A percentile compares a stretch with the other conserved stretches of the same genome.
phyloP scores from a whole-genome alignment of 2,113 vertebrate species.

The Pica pica region DNA sequence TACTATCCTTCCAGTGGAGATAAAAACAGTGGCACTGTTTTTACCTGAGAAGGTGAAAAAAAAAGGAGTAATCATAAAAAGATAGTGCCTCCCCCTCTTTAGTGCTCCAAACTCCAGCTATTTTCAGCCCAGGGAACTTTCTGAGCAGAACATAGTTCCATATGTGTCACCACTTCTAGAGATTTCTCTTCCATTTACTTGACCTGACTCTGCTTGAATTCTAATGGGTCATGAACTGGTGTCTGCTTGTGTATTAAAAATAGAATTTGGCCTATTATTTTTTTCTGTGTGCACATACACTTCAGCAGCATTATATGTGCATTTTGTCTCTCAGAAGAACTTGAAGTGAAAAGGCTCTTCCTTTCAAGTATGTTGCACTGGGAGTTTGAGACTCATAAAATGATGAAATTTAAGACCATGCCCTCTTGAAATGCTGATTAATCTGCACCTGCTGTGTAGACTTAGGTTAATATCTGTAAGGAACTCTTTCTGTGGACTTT shows the following conservation, averaged over 20 bases:
- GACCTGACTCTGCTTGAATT: neutral
- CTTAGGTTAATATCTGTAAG: neutral
- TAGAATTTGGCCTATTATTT: slow-evolving; percentile 4
- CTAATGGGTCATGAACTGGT: neutral
- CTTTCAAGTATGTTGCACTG: neutral
- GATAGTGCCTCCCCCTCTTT: rapidly evolving
- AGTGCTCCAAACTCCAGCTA: neutral
- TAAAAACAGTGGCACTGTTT: neutral
- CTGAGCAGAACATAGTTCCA: neutral
- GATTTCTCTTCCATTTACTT: neutral
- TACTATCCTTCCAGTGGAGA: neutral
- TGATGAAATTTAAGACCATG: neutral
- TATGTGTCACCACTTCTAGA: neutral
- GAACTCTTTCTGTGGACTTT: neutral
- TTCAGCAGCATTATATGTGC: neutral
- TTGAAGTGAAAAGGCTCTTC: neutral
- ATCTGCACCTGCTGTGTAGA: neutral
- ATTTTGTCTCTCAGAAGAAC: neutral
- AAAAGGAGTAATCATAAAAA: neutral
- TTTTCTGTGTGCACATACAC: neutral
- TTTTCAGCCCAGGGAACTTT: neutral
- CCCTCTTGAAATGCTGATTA: neutral
- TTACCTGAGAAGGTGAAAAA: neutral
- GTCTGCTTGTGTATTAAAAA: neutral
- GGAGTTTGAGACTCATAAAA: neutral